Base-by-base conservation (phyloP, 1,140 invertebrate genomes). In the Bombus consobrinus region DNA sequence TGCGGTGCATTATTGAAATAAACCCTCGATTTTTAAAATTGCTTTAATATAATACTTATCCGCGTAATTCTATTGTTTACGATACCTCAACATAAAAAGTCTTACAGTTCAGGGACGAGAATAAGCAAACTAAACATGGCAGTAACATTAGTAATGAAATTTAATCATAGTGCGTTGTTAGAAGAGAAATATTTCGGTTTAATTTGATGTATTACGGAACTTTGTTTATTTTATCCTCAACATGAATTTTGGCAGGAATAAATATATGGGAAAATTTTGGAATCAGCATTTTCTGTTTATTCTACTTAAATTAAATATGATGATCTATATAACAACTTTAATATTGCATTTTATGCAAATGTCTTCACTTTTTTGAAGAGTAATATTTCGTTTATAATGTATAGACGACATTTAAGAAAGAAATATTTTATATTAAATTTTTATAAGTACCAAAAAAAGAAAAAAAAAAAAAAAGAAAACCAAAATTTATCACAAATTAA, bases 141-240 rank as follows among this genome's bases (percentile, higher is more conserved):
- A 77, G 43, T 57, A 83, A 77, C 47, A 77, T 77, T 83, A 43
- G 64, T 77, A 83, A 77, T 83, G 62, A 83, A 77, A 68, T 83
- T 77, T 77, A 69, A 77, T 83, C 62, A 28, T 32, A 68, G 53
- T 12, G 6, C 47, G 18, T 22, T 18, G n/a, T 81, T 57, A 64
- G 12, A 37, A 18, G 22, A n/a, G 64, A 28, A 10, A 22, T n/a
- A 47, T 13, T 47, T 43, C 25, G 10, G 53, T 47, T 69, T 73
- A 73, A 34, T 81, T 25, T 10, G 13, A n/a, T 34, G 34, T 73
- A 13, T 74, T 8, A 12, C n/a, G 12, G 18, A 37, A 43, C 2
- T 12, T 32, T 34, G 1, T 47, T 57, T 37, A 39, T 43, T 32
- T 59, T 71, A 39, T 22, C n/a, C 18, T 8, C 1, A 57, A 71